Base-by-base conservation (phyloP, 2,888 invertebrate species). In the Strigamia crassipes region DNA sequence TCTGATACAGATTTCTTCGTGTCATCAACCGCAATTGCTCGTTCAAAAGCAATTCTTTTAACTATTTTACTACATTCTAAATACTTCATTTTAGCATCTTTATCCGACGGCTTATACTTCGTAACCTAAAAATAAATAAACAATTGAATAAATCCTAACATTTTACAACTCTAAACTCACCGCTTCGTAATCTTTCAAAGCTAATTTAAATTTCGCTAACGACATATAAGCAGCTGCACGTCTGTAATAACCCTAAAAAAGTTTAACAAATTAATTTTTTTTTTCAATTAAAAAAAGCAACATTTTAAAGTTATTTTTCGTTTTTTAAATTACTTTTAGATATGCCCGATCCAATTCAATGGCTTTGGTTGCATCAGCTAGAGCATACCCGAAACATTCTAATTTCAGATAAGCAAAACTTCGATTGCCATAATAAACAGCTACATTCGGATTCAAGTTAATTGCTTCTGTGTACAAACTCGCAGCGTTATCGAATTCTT, bases 141-240 rank as follows among this genome's bases (percentile, higher is more conserved):
- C 15, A 84, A 18, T 2, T 38, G 0, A 13, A 31, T 6, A 21
- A 31, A 38, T 1, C 5, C 34, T 10, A 23, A 34, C 6, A 8
- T 38, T 78, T 9, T 31, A 23, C 15, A 78, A 27, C n/a, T 41
- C 81, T 34, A n/a, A 18, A 90, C 92, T 91, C 90, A 96, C 96
- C 88, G 94, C 93, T 92, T 98, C 97, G 90, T 96, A 99, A 90
- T 99, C 99, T 88, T 93, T 94, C 84, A 99, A 91, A 12, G 99
- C 99, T 89, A 94, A 91, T 90, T 97, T 98, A 89, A 96, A 98
- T 90, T 97, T 97, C 85, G 99, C 98, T 87, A 99, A 89, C 34
- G 98, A 96, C 98, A 99, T 99, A 86, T 97, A 92, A 42, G 99
- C 94, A 1, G 96, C 96, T 0, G 99, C 99, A 86, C 99, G 91